Base-by-base conservation (phyloP, 2,888 invertebrate genomes). In the Creontiades dilutus region DNA sequence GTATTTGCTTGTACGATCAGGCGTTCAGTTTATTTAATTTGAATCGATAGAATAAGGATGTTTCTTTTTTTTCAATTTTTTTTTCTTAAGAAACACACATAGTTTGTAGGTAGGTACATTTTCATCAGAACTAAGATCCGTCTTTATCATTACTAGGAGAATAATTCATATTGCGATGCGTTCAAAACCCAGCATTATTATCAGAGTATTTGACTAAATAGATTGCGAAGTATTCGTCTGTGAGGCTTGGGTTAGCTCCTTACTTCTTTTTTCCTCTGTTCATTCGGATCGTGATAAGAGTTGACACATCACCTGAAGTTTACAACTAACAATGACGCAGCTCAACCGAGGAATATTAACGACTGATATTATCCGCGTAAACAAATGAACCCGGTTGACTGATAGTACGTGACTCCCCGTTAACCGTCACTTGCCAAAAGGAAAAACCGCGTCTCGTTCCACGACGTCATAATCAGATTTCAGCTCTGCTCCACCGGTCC, bases 391-490 rank as follows among this genome's bases (percentile, higher is more conserved):
- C 4, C 19, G 23, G 11, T 16, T 68, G 68, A 68, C 68, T 68
- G 68, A 68, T 68, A 68, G 27, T 13, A 23, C 68, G 27, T n/a
- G 19, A 19, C 61, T 52, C 52, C 52, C 52, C 52, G 52, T 12
- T 68, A 68, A 68, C 68, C 68, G 68, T 68, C 68, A 68, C 68
- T 68, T 68, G 68, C 68, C 68, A 11, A 23, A 27, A 68, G 68
- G 68, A 68, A 68, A 37, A 12, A 68, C 68, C 68, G 23, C 27
- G 82, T 82, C 46, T 37, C 28, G 82, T 57, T 85, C n/a, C 68
- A 48, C 68, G 75, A 75, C 75, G 86, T 86, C 86, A 86, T 86
- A 75, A 86, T 86, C 86, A 86, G 86, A 86, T 86, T 86, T 86
- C 37, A 13, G 23, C 61, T 52, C 61, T 11, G 16, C 75, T 16